Base-by-base conservation (phyloP, 2,113 vertebrate species). In the Carassius auratus region DNA sequence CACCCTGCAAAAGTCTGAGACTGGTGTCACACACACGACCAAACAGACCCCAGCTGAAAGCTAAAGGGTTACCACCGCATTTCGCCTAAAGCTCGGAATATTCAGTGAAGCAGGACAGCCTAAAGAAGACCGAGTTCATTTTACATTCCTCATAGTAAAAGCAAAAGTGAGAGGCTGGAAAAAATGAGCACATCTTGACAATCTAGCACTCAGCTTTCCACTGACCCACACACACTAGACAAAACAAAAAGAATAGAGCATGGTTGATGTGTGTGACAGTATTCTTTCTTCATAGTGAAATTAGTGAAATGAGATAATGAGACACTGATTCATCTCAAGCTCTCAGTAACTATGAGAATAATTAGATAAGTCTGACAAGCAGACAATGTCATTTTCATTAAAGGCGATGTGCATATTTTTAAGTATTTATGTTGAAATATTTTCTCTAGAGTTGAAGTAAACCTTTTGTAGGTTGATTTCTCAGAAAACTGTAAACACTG, bases 1-100 rank as follows among this genome's bases (percentile, higher is more conserved):
- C 81, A 38, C 50, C 64, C 8, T 68, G 68, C 59, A 38, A 87
- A 77, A 81, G 12, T 36, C 57, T 81, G 23, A 76, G 75, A 45
- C 73, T 23, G 50, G 62, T 15, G 19, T 52, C 62, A 79, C 55
- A 75, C 69, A 61, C 38, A 75, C 19, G 33, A 66, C 84, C 76
- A 81, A 50, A 33, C 77, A 81, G 75, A 19, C 26, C 57, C 36
- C 21, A 48, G 57, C 36, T 57, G 57, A 76, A 86, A 78, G 26
- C 84, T 79, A 17, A 8, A 69, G 30, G 45, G 59, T 38, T 76
- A 21, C 9, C 21, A 57, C 10, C 78, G 19, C 68, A 50, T 21
- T 59, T 73, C 4, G 15, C 45, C 48, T 23, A 73, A 7, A 64
- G 57, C 23, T 8, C 42, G 45, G 10, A 57, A 57, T 33, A 77